Evolutionary conservation across 1,140 invertebrate genomes (phyloP).

Genomic region (Uloborus diversus): DNA sequence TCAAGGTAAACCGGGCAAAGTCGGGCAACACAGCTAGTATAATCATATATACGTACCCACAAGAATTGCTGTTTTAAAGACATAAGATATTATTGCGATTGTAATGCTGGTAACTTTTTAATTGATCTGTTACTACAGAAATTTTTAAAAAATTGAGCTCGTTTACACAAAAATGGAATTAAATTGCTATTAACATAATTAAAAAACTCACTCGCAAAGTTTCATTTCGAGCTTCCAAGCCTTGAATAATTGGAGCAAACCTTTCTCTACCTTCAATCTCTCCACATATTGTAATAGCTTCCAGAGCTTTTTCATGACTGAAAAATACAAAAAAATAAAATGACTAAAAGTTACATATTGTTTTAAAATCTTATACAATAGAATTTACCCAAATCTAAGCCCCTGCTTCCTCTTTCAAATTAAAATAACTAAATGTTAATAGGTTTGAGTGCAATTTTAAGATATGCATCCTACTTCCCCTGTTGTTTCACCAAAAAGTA

Average conservation of each 20-base stretch:
- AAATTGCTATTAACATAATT: not conserved
- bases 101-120: no score
- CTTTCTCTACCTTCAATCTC: slow-evolving; percentile 81
- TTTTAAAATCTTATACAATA: not conserved
- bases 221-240: slow-evolving; percentile 76
- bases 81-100: no score
- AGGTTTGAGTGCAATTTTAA: no score
- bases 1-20: no score
- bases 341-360: not conserved
- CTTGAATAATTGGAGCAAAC: slow-evolving; percentile 88
- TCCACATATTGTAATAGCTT: slow-evolving; percentile 90
- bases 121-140: not conserved
- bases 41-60: no score
- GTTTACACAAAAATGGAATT: not conserved
- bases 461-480: no score
- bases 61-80: no score
- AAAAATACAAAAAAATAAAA: slow-evolving; percentile 45
- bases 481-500: no score
- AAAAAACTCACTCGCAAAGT: slow-evolving; percentile 74
- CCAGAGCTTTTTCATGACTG: slow-evolving; percentile 85
- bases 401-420: no score
- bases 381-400: slow-evolving; percentile 13
- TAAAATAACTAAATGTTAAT: no score
- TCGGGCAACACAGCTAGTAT: no score
- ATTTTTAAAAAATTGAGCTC: not conserved